Evolutionary conservation across 1,140 invertebrate genomes (phyloP).

Genomic region (Drosophila obscura): DNA sequence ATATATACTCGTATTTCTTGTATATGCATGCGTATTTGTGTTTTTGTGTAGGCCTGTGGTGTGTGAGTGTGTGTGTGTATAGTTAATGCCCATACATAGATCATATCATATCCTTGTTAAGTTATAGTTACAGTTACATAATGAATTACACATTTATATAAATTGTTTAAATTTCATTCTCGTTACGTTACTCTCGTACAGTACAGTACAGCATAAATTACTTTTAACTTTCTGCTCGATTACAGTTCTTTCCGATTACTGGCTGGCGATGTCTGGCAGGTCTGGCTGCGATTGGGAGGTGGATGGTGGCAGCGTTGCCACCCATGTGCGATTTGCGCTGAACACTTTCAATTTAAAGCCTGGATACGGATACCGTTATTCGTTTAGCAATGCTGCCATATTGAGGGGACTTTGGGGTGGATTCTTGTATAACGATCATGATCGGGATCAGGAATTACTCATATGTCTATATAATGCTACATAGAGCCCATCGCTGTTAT

Average conservation of each 20-base stretch:
- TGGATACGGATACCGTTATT: too few species aligned
- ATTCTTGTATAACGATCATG: background rate
- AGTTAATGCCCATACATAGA: constrained; percentile 58
- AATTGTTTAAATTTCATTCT: constrained; percentile 47
- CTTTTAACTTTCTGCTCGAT: constrained; percentile 4
- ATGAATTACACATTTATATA: constrained; percentile 68
- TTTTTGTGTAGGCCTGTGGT: constrained; percentile 42
- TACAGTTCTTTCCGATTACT: constrained; percentile 26
- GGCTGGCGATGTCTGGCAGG: constrained; percentile 35
- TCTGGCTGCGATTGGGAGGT: constrained; percentile 26
- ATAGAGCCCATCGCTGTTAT: constrained; percentile 24
- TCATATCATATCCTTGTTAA: constrained; percentile 70
- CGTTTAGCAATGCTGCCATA: too few species aligned
- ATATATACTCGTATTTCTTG: constrained; percentile 45
- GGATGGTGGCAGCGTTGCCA: constrained; percentile 33
- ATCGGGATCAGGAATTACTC: constrained; percentile 13
- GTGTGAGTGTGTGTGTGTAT: constrained; percentile 39
- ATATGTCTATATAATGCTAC: constrained; percentile 18
- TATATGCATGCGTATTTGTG: constrained; percentile 33
- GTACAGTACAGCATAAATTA: background rate
- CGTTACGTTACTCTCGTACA: constrained; percentile 5
- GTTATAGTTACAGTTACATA: constrained; percentile 66
- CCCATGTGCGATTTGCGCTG: constrained; percentile 55
- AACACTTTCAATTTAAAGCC: constrained; percentile 48
- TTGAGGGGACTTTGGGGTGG: too few species aligned